phyloP scores from a whole-genome alignment of 1,140 invertebrate species.

The Nasonia giraulti region DNA sequence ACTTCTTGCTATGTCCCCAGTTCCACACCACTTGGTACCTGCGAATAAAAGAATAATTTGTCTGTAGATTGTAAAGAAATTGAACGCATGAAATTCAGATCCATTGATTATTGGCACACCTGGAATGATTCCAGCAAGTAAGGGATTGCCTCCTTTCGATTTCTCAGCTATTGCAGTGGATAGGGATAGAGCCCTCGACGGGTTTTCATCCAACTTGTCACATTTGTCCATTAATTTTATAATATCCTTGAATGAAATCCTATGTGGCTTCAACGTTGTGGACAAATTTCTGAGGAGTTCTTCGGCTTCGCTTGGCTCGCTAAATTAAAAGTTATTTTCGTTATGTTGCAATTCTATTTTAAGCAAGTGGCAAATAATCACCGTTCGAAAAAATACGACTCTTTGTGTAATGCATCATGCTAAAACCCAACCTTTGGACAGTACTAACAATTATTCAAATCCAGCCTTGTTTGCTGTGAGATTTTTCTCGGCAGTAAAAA shows the following conservation, averaged over 20 bases:
- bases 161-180: neutral
- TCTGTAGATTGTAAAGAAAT: neutral
- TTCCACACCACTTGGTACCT: conserved; percentile 94
- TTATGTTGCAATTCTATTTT: neutral
- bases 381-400: too few species aligned
- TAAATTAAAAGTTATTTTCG: conserved; percentile 60
- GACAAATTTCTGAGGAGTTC: conserved; percentile 78
- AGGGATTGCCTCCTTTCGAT: conserved; percentile 31
- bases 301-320: conserved; percentile 80
- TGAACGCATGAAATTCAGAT: neutral
- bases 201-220: conserved; percentile 75
- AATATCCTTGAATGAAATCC: conserved; percentile 82
- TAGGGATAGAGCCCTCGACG: neutral
- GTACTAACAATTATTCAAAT: too few species aligned
- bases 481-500: too few species aligned
- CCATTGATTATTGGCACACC: conserved; percentile 71
- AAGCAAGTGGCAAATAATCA: too few species aligned
- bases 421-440: too few species aligned
- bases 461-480: too few species aligned
- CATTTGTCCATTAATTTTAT: conserved; percentile 84
- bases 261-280: conserved; percentile 76
- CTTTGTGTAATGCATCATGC: too few species aligned
- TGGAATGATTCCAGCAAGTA: conserved; percentile 85
- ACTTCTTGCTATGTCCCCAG: conserved; percentile 86
- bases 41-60: conserved; percentile 47